Conservation (phyloP, 2,888 invertebrate genomes). For the Diloba caeruleocephala region DNA sequence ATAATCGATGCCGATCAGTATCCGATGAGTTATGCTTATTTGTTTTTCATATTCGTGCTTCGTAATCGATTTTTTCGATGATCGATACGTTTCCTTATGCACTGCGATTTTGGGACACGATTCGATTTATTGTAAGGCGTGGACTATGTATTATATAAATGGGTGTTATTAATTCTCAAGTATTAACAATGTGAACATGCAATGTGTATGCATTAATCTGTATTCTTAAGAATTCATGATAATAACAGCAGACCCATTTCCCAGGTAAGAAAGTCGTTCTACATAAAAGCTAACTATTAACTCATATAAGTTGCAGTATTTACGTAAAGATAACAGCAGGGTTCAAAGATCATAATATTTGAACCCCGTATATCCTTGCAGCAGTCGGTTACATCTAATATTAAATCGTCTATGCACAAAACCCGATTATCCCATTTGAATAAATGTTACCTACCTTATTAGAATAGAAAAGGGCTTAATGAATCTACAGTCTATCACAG, state of each 20-base stretch:
- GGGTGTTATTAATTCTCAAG: constrained; percentile 38
- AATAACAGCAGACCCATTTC: constrained; percentile 18
- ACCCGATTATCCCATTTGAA: too few relatives aligned
- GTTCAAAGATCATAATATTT: too few relatives aligned
- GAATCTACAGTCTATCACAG: too few relatives aligned
- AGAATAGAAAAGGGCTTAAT: too few relatives aligned
- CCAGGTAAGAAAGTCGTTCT: neutral
- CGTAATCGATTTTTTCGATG: constrained; percentile 61
- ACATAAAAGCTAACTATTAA: constrained; percentile 7
- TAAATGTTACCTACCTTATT: too few relatives aligned
- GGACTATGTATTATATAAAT: constrained; percentile 36
- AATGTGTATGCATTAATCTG: constrained; percentile 36
- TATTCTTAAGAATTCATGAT: constrained; percentile 20
- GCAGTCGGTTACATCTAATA: too few relatives aligned
- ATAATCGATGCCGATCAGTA: constrained; percentile 82
- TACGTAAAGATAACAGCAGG: neutral
- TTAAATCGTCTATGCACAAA: too few relatives aligned
- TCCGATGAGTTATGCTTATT: constrained; percentile 82
- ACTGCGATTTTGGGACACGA: constrained; percentile 51
- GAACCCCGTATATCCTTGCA: too few relatives aligned
- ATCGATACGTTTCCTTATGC: constrained; percentile 53
- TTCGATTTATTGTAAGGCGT: constrained; percentile 61
- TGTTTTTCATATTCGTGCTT: constrained; percentile 74
- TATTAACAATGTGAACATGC: constrained; percentile 26
- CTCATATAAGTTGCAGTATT: constrained; percentile 13